Conservation (phyloP, 2,888 invertebrate species). For the Dryococelus australis region DNA sequence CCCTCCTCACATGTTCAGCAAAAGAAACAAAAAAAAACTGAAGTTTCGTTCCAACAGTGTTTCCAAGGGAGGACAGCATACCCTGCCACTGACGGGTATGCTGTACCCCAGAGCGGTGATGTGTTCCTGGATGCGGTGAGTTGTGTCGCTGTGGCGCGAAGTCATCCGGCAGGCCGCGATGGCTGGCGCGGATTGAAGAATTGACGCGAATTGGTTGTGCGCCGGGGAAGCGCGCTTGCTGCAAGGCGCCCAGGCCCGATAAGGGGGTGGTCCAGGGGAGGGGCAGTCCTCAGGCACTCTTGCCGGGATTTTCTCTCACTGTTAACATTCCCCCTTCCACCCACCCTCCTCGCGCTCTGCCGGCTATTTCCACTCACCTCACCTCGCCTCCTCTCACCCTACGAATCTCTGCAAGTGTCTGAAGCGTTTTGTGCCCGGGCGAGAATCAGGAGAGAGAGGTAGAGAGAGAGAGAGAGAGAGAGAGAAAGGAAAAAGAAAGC, state of each 20-base stretch:
- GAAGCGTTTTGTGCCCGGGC: constrained; percentile 18
- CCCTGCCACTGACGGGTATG: too few relatives aligned
- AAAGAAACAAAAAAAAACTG: too few relatives aligned
- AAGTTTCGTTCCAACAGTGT: too few relatives aligned
- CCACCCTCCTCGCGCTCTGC: background rate
- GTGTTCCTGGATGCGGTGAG: too few relatives aligned
- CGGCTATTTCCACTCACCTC: background rate
- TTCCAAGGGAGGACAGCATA: too few relatives aligned
- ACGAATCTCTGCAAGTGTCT: background rate
- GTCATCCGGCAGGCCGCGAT: background rate
- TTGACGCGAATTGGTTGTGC: constrained; percentile 21
- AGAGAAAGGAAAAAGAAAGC: constrained; percentile 18
- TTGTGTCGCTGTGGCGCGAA: too few relatives aligned
- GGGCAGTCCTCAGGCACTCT: background rate
- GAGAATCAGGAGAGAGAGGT: background rate
- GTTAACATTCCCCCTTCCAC: background rate
- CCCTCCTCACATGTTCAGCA: too few relatives aligned
- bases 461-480: constrained; percentile 13
- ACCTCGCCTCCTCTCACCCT: background rate
- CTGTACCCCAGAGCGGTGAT: too few relatives aligned
- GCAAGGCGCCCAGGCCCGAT: background rate
- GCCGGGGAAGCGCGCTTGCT: background rate
- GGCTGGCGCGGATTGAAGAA: constrained; percentile 18
- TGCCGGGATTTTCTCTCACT: constrained; percentile 23
- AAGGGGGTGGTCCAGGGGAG: background rate